Conservation (phyloP, 2,888 invertebrate genomes). For the Pemphredon lugubris region DNA sequence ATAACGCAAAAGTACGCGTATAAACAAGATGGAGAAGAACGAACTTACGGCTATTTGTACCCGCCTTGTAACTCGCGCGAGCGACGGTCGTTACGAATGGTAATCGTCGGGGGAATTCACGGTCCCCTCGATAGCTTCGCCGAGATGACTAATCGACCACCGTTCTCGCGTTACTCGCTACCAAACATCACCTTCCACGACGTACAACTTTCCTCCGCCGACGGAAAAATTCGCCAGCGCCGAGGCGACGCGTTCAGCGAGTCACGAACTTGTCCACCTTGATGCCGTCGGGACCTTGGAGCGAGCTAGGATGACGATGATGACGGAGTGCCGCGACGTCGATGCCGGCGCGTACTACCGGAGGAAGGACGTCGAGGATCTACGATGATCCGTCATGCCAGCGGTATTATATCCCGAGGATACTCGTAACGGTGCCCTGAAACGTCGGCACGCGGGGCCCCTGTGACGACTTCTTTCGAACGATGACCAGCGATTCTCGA, state of each 20-base stretch:
- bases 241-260: conserved; percentile 11
- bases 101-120: conserved; percentile 49
- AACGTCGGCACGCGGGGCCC: conserved; percentile 50
- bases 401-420: conserved; percentile 52
- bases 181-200: conserved; percentile 20
- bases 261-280: conserved; percentile 24
- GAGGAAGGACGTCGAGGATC: conserved; percentile 12
- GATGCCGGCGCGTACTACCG: conserved; percentile 35
- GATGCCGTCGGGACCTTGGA: conserved; percentile 4
- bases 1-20: conserved; percentile 31
- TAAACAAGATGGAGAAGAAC: conserved; percentile 33
- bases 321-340: conserved; percentile 26
- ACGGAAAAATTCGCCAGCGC: not conserved
- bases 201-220: not conserved
- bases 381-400: conserved; percentile 25
- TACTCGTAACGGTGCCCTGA: conserved; percentile 48
- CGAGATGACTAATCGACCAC: conserved; percentile 44
- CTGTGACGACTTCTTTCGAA: conserved; percentile 71
- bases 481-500: conserved; percentile 69
- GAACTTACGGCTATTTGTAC: conserved; percentile 45
- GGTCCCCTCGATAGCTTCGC: conserved; percentile 23
- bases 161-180: conserved; percentile 23
- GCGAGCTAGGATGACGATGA: conserved; percentile 19
- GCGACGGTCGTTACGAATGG: conserved; percentile 55
- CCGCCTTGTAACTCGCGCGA: conserved; percentile 37